Conservation (phyloP, 35 echinoderm and acorn worm genomes). For the Holothuria glaberrima region DNA sequence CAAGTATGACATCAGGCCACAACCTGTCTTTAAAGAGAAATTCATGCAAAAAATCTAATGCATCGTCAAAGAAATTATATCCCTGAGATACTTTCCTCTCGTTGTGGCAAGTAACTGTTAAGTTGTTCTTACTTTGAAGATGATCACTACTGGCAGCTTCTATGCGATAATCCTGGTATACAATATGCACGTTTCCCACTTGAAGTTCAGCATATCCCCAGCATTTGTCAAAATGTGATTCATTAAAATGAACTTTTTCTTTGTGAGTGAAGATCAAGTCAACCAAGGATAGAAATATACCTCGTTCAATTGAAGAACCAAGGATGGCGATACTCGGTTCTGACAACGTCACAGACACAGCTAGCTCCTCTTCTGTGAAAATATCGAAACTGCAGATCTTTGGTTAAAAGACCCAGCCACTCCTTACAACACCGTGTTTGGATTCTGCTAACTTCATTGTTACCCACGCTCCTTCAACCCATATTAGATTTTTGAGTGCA, state of each 20-base stretch:
- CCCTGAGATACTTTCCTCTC: no score
- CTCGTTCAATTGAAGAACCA: no score
- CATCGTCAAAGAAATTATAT: not conserved
- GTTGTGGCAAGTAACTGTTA: no score
- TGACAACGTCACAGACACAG: not conserved
- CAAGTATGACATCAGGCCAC: slow-evolving; percentile 11
- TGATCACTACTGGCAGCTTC: not conserved
- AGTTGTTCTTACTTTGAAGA: not conserved
- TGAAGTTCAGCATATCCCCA: slow-evolving; percentile 30
- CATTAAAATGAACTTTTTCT: not conserved
- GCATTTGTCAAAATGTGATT: slow-evolving; percentile 1
- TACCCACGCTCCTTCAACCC: slow-evolving; percentile 7
- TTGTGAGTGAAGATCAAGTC: not conserved
- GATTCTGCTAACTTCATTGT: not conserved
- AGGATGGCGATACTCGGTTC: not conserved
- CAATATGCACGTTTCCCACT: slow-evolving; percentile 1
- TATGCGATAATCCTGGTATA: slow-evolving; percentile 33
- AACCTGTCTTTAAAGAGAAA: not conserved
- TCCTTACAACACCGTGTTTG: not conserved
- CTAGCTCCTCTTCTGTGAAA: slow-evolving; percentile 9
- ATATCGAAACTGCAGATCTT: no score
- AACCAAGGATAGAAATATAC: slow-evolving; percentile 27
- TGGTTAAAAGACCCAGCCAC: no score
- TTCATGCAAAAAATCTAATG: not conserved
- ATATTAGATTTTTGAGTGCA: not conserved